Evolutionary conservation across 1,140 invertebrate species (phyloP).

Genomic region (Scaptodrosophila lebanonensis): DNA sequence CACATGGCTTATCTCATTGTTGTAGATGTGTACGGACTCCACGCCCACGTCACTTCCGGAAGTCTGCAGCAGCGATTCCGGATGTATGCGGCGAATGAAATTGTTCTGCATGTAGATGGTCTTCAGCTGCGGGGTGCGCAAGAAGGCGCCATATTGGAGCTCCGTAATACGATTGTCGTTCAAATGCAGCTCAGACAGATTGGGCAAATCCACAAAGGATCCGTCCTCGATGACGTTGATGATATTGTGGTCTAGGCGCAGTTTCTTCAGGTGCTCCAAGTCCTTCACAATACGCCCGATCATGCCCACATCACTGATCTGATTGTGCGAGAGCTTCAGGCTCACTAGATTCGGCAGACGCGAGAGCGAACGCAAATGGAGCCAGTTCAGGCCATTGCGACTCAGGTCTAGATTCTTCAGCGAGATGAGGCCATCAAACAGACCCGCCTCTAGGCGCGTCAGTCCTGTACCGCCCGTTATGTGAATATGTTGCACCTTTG

Average conservation of each 20-base stretch:
- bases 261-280: constrained; percentile 82
- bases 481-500: constrained; percentile 85
- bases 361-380: constrained; percentile 87
- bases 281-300: constrained; percentile 87
- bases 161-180: constrained; percentile 86
- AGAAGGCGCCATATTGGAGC: constrained; percentile 87
- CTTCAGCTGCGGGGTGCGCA: constrained; percentile 85
- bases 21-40: constrained; percentile 86
- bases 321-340: constrained; percentile 84
- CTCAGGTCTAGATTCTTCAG: constrained; percentile 87
- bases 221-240: constrained; percentile 85
- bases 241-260: constrained; percentile 84
- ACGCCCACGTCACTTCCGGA: constrained; percentile 83
- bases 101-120: constrained; percentile 88
- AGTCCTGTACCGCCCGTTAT: constrained; percentile 84
- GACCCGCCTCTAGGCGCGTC: constrained; percentile 83
- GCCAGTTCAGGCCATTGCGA: constrained; percentile 86
- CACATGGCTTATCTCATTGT: constrained; percentile 86
- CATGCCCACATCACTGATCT: constrained; percentile 86
- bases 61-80: constrained; percentile 87
- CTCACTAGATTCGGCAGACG: constrained; percentile 84
- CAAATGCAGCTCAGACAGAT: constrained; percentile 83
- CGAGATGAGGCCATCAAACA: constrained; percentile 85
- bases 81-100: constrained; percentile 85
- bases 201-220: constrained; percentile 87